Conservation (phyloP, 2,797 vertebrate genomes). For the Anas bahamensis region DNA sequence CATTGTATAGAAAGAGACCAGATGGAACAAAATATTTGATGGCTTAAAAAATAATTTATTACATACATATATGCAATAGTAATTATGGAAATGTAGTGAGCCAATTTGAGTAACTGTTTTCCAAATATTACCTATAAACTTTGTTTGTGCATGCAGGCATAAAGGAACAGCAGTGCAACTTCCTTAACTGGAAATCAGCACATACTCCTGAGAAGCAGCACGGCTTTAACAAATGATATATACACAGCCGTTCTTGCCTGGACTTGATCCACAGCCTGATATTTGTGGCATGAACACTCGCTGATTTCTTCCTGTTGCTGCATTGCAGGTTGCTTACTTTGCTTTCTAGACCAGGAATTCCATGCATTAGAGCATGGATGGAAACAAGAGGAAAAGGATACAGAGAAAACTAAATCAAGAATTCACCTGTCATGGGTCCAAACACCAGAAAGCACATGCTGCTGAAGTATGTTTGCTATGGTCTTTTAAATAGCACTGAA, state of each 20-base stretch:
- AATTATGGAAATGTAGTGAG: neutral
- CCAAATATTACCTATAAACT: neutral
- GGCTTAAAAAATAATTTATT: neutral
- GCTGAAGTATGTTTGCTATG: neutral
- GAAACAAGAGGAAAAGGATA: neutral
- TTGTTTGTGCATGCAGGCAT: neutral
- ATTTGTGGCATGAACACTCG: neutral
- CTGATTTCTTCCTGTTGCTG: neutral
- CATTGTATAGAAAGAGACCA: neutral
- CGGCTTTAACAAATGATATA: neutral
- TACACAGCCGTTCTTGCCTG: neutral
- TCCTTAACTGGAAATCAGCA: neutral
- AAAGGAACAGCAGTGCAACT: neutral
- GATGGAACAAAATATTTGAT: neutral
- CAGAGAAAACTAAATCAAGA: neutral
- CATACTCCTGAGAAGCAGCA: neutral
- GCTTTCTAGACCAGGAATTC: neutral
- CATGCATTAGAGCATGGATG: neutral
- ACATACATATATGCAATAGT: neutral
- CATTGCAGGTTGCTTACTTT: neutral
- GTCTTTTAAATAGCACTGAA: constrained; percentile 64
- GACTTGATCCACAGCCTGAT: neutral
- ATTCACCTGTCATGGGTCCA: neutral
- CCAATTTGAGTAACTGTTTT: neutral
- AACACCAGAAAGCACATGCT: neutral